These are phyloP conservation scores for Rhineura floridana DNA, from an alignment of 2,113 vertebrate genomes.

Conservation along the genomic window DNA sequence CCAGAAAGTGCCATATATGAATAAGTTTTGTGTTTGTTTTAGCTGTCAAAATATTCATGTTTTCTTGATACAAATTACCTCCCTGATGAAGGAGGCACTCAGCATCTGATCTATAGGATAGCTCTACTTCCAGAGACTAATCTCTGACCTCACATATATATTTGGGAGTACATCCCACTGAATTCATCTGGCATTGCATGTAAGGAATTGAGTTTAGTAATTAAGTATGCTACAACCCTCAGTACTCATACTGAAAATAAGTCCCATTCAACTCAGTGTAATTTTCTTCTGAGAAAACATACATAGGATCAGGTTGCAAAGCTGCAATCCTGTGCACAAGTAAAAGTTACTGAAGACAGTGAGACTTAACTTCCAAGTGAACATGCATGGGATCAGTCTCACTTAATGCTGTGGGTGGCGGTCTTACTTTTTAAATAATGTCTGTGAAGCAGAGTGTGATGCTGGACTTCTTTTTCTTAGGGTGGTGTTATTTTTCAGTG, in stretches of 20 bases:
- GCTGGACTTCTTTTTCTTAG: slow-evolving; percentile 6
- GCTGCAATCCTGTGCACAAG: too few species aligned
- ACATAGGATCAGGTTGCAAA: neutral
- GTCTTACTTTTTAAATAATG: neutral
- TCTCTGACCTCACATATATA: neutral
- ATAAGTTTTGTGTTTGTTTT: neutral
- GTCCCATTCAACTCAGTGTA: neutral
- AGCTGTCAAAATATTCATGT: neutral
- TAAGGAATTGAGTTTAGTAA: neutral
- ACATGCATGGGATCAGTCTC: neutral
- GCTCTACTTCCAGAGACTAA: neutral
- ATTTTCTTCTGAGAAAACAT: neutral
- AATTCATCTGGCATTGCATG: neutral
- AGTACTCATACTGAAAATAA: neutral
- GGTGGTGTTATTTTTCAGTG: neutral
- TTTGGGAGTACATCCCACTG: neutral
- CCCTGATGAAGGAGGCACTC: neutral
- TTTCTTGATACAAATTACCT: neutral
- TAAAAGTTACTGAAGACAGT: neutral
- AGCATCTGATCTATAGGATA: neutral
- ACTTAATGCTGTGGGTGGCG: neutral
- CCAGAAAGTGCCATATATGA: neutral
- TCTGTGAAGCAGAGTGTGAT: slow-evolving; percentile 12
- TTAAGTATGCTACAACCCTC: neutral
- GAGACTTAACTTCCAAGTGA: neutral